These are phyloP conservation scores for Liopterus haemorrhoidalis DNA, from an alignment of 2,888 invertebrate species.

Conservation along the genomic window DNA sequence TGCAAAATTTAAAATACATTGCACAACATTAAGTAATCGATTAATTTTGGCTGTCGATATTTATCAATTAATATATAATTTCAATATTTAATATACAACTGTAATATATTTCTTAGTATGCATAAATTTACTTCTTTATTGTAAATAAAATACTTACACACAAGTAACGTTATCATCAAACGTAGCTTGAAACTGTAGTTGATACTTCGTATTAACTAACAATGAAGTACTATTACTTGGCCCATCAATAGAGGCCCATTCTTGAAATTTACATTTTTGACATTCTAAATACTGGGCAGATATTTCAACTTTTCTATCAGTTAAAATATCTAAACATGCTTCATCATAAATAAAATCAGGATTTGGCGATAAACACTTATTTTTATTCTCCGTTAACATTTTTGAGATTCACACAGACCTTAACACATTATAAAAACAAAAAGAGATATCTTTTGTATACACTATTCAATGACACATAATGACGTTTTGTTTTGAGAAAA, in stretches of 20 bases:
- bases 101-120: too few relatives aligned
- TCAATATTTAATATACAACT: too few relatives aligned
- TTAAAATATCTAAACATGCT: conserved; percentile 42
- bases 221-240: conserved; percentile 37
- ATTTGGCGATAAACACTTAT: conserved; percentile 35
- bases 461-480: too few relatives aligned
- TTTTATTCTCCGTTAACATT: conserved; percentile 32
- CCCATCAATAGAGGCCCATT: conserved; percentile 34
- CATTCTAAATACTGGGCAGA: conserved; percentile 44
- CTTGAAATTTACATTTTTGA: conserved; percentile 42
- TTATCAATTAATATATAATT: too few relatives aligned
- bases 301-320: conserved; percentile 35
- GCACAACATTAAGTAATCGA: too few relatives aligned
- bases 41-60: too few relatives aligned
- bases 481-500: too few relatives aligned
- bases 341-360: conserved; percentile 42
- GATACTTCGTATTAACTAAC: conserved; percentile 41
- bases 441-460: too few relatives aligned
- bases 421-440: too few relatives aligned
- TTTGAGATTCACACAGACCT: too few relatives aligned
- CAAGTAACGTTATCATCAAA: conserved; percentile 12
- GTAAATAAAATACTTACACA: conserved; percentile 13
- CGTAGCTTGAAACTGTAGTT: conserved; percentile 34
- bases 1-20: too few relatives aligned
- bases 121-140: conserved; percentile 8